phyloP scores from a whole-genome alignment of 2,113 vertebrate species.

The Cyrtonyx montezumae region DNA sequence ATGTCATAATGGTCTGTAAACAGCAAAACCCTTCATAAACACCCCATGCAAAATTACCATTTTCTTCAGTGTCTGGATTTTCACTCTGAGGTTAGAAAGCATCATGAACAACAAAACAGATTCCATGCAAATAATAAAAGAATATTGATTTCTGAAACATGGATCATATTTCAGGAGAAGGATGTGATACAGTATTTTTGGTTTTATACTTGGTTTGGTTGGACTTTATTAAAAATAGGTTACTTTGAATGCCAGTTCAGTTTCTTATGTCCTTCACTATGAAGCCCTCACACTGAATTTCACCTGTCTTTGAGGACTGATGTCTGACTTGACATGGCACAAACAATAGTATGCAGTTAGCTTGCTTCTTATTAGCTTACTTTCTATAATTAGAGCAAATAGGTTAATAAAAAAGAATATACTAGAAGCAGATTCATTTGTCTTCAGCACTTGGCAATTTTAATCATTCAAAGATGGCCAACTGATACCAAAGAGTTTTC shows the following conservation, averaged over 20 bases:
- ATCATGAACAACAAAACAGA: background rate
- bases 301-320: background rate
- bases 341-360: background rate
- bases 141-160: background rate
- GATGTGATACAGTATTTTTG: background rate
- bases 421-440: background rate
- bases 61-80: background rate
- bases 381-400: background rate
- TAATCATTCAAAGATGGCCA: background rate
- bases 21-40: background rate
- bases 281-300: background rate
- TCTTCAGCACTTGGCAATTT: background rate
- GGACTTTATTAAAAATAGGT: background rate
- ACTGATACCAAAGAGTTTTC: rapidly evolving
- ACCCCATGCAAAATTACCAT: background rate
- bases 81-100: background rate
- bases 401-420: background rate
- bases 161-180: background rate
- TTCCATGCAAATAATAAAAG: background rate
- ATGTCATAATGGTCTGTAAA: background rate
- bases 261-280: background rate
- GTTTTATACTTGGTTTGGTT: background rate
- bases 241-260: background rate
- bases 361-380: background rate
- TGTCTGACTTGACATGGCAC: background rate